A percentile compares a stretch with the other conserved stretches of the same genome.
Evolutionary conservation across 2,888 invertebrate species (phyloP).

Genomic region (Clusia tigrina): DNA sequence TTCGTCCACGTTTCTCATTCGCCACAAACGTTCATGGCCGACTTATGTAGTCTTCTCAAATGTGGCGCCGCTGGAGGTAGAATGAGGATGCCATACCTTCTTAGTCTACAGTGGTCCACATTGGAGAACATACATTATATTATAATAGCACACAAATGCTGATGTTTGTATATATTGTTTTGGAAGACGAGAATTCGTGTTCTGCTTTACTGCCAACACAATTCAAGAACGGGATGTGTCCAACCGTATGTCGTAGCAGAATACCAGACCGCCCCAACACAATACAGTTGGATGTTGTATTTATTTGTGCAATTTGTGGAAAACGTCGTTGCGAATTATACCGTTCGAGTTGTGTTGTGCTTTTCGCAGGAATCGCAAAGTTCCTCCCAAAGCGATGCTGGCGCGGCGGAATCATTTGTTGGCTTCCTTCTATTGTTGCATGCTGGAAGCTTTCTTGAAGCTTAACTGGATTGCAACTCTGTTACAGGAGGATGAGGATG

Average conservation of each 20-base stretch:
- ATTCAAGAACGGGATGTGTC: slow-evolving; percentile 54
- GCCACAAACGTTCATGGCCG: slow-evolving; percentile 58
- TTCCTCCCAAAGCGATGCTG: slow-evolving; percentile 21
- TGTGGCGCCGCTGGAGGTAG: not conserved
- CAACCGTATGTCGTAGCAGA: slow-evolving; percentile 52
- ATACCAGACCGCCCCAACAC: slow-evolving; percentile 52
- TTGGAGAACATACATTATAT: too few relatives aligned
- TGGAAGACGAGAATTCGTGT: slow-evolving; percentile 45
- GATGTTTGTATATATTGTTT: slow-evolving; percentile 26
- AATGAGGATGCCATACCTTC: not conserved
- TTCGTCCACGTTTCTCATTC: too few relatives aligned
- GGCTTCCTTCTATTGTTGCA: too few relatives aligned
- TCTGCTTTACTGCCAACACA: slow-evolving; percentile 47
- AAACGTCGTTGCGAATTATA: slow-evolving; percentile 47
- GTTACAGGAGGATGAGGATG: too few relatives aligned
- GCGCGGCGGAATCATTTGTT: too few relatives aligned
- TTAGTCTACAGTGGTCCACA: too few relatives aligned
- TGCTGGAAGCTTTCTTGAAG: too few relatives aligned
- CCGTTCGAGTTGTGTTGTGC: not conserved
- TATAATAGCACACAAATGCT: too few relatives aligned
- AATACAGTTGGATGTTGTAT: slow-evolving; percentile 30
- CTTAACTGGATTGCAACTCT: too few relatives aligned
- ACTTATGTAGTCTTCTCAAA: slow-evolving; percentile 42
- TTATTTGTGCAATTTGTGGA: slow-evolving; percentile 34
- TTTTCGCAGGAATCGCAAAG: slow-evolving; percentile 1